Conservation (phyloP, 1,140 invertebrate genomes). For the Thaumatotibia leucotreta region DNA sequence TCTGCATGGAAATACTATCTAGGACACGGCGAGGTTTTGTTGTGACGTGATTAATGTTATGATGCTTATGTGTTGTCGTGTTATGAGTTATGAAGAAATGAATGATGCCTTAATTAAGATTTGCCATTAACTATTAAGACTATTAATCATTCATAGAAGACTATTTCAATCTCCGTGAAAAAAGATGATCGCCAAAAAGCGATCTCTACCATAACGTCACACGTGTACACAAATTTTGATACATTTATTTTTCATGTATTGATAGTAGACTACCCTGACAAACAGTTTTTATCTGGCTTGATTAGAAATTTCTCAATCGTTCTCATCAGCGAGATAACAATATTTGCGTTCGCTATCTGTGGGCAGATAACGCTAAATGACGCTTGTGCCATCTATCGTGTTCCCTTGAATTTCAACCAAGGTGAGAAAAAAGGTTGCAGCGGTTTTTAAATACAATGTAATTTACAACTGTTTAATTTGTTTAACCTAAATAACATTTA, state of each 20-base stretch:
- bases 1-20: too few relatives aligned
- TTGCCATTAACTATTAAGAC: too few relatives aligned
- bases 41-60: too few relatives aligned
- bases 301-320: neutral
- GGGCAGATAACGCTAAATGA: neutral
- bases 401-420: constrained; percentile 2
- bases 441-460: constrained; percentile 1
- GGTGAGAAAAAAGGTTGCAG: neutral
- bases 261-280: neutral
- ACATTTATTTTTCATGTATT: neutral
- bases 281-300: neutral
- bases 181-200: too few relatives aligned
- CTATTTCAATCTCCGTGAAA: too few relatives aligned
- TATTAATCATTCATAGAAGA: too few relatives aligned
- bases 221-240: too few relatives aligned
- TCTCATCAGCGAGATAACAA: neutral
- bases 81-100: too few relatives aligned
- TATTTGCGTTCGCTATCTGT: neutral
- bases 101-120: too few relatives aligned
- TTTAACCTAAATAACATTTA: neutral
- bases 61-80: too few relatives aligned
- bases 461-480: neutral
- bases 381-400: neutral
- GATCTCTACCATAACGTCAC: too few relatives aligned
- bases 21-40: too few relatives aligned